Evolutionary conservation across 2,797 vertebrate genomes (phyloP).

Genomic region (Euphonia xanthogaster): DNA sequence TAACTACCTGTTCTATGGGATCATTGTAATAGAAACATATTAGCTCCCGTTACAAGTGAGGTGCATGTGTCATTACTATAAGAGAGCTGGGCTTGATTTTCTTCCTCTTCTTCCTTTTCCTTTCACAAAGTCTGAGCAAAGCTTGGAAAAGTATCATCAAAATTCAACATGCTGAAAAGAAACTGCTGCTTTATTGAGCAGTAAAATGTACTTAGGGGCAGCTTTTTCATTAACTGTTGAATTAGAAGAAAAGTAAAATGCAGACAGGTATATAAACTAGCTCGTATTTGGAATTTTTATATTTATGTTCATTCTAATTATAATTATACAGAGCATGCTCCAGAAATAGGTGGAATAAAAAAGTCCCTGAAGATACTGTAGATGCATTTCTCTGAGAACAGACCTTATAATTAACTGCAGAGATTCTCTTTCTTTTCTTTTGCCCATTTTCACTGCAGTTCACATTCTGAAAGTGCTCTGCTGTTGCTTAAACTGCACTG

Average conservation of each 20-base stretch:
- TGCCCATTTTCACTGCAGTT: background rate
- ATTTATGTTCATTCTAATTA: conserved; percentile 5
- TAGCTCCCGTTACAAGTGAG: conserved; percentile 37
- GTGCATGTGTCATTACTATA: conserved; percentile 50
- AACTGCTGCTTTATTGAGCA: conserved; percentile 23
- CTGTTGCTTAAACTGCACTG: conserved; percentile 76
- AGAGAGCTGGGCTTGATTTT: background rate
- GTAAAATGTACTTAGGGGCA: conserved; percentile 13
- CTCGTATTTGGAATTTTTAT: background rate
- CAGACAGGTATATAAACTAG: background rate
- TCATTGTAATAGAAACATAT: conserved; percentile 55
- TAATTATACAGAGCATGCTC: background rate
- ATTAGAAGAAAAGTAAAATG: conserved; percentile 5
- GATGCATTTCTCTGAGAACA: background rate
- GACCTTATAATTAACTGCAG: background rate
- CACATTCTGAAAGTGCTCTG: background rate
- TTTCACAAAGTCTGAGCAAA: conserved; percentile 40
- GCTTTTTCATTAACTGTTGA: conserved; percentile 22
- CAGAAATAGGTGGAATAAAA: background rate
- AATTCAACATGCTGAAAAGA: conserved; percentile 63
- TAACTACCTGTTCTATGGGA: conserved; percentile 63
- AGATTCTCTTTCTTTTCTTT: background rate
- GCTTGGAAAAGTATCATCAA: conserved; percentile 37
- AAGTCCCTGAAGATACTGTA: background rate
- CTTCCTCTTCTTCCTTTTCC: background rate